Base-by-base conservation (phyloP, 2,888 invertebrate genomes). In the Lymantria dispar region DNA sequence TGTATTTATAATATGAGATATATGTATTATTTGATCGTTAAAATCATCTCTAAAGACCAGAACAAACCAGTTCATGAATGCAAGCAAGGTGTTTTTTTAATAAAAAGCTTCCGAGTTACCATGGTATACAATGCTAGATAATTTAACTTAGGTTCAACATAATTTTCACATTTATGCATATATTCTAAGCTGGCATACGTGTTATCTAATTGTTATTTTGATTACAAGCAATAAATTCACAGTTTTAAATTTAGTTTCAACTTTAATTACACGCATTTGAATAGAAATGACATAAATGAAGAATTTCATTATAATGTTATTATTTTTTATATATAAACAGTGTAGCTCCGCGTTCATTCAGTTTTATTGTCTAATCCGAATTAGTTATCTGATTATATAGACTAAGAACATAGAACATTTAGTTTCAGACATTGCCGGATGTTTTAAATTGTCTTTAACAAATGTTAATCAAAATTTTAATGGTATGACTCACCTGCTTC, bases 401-500 rank as follows among this genome's bases (percentile, higher is more conserved):
- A 46, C 33, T 36, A 42, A 39, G 33, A 43, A 29, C 48, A 48
- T 43, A 48, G 44, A 37, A 48, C 52, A 45, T 31, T 52, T 48
- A 40, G 43, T 48, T 44, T 48, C 45, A 48, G 38, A 46, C 41
- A 39, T 9, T 38, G 43, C 45, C 39, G 45, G 31, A 47, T 47
- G 37, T 43, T 36, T 46, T 49, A 45, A 49, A 47, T 39, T 48
- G 46, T 13, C 42, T 47, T 40, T 43, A 52, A 43, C 46, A 29
- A 44, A 44, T 43, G 48, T 46, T 43, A 30, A 38, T 54, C 45
- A 52, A 56, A 45, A 47, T 9, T 12, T 39, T 22, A 22, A 43
- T 29, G 13, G 30, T 31, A 52, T 52, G 46, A 67, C 84, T 80
- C 56, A 91, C 91, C 85, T 91, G 91, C 74, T 91, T 91, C 56